These are phyloP conservation scores for Stenoptilia bipunctidactyla DNA, from an alignment of 2,888 invertebrate species.

Conservation along the genomic window DNA sequence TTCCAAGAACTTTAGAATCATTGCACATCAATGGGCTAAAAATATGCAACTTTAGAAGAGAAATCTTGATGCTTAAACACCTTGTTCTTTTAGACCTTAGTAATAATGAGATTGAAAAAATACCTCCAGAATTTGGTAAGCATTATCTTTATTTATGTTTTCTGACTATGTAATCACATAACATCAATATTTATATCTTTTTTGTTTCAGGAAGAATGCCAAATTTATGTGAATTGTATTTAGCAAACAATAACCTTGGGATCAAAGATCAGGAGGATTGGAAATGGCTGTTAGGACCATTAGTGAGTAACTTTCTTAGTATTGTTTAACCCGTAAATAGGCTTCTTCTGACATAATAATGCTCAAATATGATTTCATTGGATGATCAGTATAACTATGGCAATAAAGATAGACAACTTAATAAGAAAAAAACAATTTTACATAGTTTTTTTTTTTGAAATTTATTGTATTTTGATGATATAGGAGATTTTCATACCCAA, in stretches of 20 bases:
- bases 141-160: neutral
- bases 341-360: too few relatives aligned
- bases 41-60: constrained; percentile 76
- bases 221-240: constrained; percentile 71
- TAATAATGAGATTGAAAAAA: constrained; percentile 76
- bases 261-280: constrained; percentile 65
- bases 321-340: too few relatives aligned
- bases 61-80: constrained; percentile 76
- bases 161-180: constrained; percentile 1
- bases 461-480: too few relatives aligned
- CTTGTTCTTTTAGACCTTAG: constrained; percentile 77
- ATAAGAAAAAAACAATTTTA: too few relatives aligned
- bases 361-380: too few relatives aligned
- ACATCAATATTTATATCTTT: constrained; percentile 7
- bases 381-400: too few relatives aligned
- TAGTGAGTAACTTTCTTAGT: too few relatives aligned
- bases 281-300: constrained; percentile 74
- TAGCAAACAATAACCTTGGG: constrained; percentile 76
- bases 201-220: constrained; percentile 56
- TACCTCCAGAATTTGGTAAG: constrained; percentile 78
- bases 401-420: too few relatives aligned
- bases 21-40: constrained; percentile 74
- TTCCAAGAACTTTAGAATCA: constrained; percentile 77
- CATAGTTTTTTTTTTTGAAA: too few relatives aligned
- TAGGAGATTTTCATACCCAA: too few relatives aligned